phyloP scores from a whole-genome alignment of 2,888 invertebrate species.

The Cephus pulcher region DNA sequence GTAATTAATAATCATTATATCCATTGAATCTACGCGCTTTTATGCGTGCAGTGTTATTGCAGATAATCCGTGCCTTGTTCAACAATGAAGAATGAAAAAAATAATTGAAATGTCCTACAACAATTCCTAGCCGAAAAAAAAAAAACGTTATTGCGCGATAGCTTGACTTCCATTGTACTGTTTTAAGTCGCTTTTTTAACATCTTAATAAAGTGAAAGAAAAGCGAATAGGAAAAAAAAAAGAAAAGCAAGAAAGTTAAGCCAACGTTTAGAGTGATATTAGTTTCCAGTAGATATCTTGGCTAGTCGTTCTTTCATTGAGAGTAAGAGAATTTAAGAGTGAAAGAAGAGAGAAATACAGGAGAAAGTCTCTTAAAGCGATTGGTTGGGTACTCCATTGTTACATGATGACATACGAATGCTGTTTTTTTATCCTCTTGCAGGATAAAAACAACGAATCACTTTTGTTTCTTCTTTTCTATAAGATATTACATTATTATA shows the following conservation, averaged over 20 bases:
- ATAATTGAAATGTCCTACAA: not conserved
- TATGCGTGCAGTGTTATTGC: not conserved
- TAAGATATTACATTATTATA: not conserved
- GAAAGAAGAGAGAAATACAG: not conserved
- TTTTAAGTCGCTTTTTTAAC: not conserved
- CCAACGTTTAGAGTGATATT: not conserved
- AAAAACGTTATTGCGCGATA: not conserved
- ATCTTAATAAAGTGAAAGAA: not conserved
- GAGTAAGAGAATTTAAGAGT: not conserved
- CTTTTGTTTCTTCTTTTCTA: not conserved
- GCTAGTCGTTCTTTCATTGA: not conserved
- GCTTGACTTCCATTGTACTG: not conserved
- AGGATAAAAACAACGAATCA: not conserved
- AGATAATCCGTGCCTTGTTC: not conserved
- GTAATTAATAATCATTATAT: not conserved
- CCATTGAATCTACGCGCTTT: not conserved
- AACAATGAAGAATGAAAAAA: not conserved
- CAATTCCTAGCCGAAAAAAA: not conserved
- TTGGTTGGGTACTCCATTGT: not conserved
- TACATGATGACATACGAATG: not conserved
- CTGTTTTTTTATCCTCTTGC: not conserved
- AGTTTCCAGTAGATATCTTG: not conserved
- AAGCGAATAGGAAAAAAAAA: not conserved
- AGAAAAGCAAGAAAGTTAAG: not conserved
- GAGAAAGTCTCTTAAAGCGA: not conserved